Base-by-base conservation (phyloP, 1,140 invertebrate genomes). In the Charaxes varanes region DNA sequence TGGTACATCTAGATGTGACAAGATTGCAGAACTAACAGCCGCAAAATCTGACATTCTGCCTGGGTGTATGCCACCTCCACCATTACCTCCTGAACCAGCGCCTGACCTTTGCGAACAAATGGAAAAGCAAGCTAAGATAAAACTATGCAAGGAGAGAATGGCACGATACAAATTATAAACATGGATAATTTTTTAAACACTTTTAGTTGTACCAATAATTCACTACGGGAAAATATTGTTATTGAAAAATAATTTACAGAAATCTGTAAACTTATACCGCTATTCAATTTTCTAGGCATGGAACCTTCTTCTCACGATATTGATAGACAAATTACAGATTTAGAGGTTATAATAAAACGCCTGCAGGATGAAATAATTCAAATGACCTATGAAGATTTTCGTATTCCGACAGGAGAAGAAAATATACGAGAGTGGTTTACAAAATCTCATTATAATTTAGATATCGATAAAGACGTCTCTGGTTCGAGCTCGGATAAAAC, bases 61-160 rank as follows among this genome's bases (percentile, higher is more conserved):
- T 16, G 55, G 61, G 6, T 68, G 61, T 33, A 35, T 57, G 3
- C 53, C 57, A 4, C 55, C 59, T 0, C 59, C 60, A 5, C 48
- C 54, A 4, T 30, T 56, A 0, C 60, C 58, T 0, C 56, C 62
- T 1, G 53, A 58, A 2, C 59, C 60, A 3, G 24, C 38, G 22
- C 47, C 38, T 3, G 52, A 57, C 4, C 69, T 64, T 21, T 76
- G 71, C 23, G 62, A 69, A 44, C 24, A 61, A 33, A 57, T 57
- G 41, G 27, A 26, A 6, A 56, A 40, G 31, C 40, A 41, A 41
- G 6, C 45, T 16, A 61, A 48, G 38, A 30, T 49, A 45, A 56
- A 34, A 10, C 56, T 63, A 22, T 76, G 70, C 33, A 68, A 50
- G 41, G 52, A 59, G 37, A 65, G 51, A 56, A 60, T 59, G 50